Evolutionary conservation across 2,888 invertebrate genomes (phyloP).

Genomic region (Vannuccia rotundouncinata): DNA sequence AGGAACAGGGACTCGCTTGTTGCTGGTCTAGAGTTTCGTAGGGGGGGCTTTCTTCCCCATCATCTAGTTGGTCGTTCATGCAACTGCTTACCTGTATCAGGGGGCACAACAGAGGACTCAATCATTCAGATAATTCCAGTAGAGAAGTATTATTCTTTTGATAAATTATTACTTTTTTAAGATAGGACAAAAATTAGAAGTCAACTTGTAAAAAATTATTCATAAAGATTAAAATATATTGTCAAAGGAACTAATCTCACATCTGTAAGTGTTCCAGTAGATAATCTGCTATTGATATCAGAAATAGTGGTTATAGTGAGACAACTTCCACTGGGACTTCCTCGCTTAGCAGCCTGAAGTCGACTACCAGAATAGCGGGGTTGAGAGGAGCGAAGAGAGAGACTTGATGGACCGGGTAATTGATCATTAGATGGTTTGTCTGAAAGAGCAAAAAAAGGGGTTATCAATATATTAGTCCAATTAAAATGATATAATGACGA

Average conservation of each 20-base stretch:
- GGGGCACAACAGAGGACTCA: too few species aligned
- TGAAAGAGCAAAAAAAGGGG: background rate
- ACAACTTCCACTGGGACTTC: conserved; percentile 13
- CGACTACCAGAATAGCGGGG: background rate
- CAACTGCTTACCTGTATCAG: background rate
- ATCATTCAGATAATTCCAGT: too few species aligned
- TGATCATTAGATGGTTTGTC: conserved; percentile 12
- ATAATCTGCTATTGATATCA: background rate
- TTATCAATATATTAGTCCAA: too few species aligned
- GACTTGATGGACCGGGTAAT: background rate
- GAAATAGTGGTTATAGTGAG: background rate
- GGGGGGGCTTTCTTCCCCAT: conserved; percentile 1
- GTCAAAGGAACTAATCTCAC: too few species aligned
- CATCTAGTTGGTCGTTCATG: conserved; percentile 2
- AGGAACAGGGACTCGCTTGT: background rate
- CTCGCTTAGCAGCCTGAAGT: background rate
- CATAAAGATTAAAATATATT: background rate
- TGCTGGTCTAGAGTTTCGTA: conserved; percentile 2
- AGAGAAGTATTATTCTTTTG: too few species aligned
- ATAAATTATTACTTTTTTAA: too few species aligned
- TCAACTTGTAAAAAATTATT: background rate
- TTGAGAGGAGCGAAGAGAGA: background rate
- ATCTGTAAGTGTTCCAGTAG: conserved; percentile 1
- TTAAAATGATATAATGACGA: too few species aligned
- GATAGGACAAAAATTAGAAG: too few species aligned